These are phyloP conservation scores for Chlorodrepanis virens DNA, from an alignment of 2,113 vertebrate genomes.

Conservation along the genomic window DNA sequence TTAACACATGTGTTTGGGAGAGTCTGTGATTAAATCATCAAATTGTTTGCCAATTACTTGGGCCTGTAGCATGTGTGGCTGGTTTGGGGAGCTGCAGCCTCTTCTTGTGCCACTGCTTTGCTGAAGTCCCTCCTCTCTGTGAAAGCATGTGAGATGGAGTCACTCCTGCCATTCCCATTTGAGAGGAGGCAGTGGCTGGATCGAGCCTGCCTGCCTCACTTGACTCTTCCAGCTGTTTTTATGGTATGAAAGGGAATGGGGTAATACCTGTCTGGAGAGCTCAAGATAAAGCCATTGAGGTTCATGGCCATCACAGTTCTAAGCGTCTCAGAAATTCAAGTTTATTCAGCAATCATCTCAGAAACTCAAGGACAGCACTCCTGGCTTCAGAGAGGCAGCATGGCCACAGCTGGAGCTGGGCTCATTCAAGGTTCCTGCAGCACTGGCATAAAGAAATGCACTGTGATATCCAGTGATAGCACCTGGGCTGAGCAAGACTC, in stretches of 20 bases:
- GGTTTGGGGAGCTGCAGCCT: background rate
- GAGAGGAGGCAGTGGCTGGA: background rate
- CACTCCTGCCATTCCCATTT: accelerated
- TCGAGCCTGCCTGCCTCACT: background rate
- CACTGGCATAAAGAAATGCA: accelerated
- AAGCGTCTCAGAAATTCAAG: background rate
- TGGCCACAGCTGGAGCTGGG: background rate
- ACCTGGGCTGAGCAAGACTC: background rate
- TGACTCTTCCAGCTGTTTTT: background rate
- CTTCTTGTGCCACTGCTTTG: background rate
- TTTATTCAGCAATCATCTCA: background rate
- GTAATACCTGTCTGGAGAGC: background rate
- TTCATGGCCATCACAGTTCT: background rate
- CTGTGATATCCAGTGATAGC: background rate
- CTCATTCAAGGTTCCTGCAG: background rate
- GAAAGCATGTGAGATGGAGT: background rate
- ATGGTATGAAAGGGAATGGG: accelerated
- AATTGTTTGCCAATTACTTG: background rate
- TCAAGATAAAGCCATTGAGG: background rate
- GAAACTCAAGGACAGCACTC: background rate
- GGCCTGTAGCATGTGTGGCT: background rate
- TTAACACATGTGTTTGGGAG: background rate
- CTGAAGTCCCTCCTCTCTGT: background rate
- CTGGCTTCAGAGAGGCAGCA: accelerated
- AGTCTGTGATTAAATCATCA: background rate